phyloP scores from a whole-genome alignment of 2,888 invertebrate species.

The Aelia acuminata region DNA sequence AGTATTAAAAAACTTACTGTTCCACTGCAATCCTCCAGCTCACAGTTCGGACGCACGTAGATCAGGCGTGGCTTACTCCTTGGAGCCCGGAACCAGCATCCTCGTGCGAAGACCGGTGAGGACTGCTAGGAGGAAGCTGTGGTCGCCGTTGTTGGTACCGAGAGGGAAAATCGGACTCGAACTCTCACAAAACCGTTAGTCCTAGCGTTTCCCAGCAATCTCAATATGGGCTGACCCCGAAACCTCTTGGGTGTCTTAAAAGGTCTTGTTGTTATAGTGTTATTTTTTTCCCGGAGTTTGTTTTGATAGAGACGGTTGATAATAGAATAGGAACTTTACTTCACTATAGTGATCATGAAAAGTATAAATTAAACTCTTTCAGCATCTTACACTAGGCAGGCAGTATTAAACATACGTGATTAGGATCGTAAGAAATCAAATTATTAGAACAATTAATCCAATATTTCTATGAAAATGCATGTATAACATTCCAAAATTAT shows the following conservation, averaged over 20 bases:
- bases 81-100: neutral
- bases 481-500: no score
- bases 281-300: neutral
- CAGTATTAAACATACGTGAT: no score
- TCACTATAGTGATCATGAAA: no score
- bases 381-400: no score
- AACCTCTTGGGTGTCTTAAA: neutral
- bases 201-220: slow-evolving; percentile 41
- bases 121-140: slow-evolving; percentile 24
- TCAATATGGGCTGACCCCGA: slow-evolving; percentile 21
- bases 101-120: neutral
- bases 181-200: slow-evolving; percentile 37
- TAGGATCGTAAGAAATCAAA: no score
- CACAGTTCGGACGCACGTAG: neutral
- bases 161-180: slow-evolving; percentile 36
- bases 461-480: no score
- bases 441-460: no score
- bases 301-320: no score
- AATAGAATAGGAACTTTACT: no score
- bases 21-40: neutral
- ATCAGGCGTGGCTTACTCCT: neutral
- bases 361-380: no score
- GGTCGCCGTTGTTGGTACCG: slow-evolving; percentile 20
- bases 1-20: neutral
- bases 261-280: neutral